These are phyloP conservation scores for Forficula auricularia DNA, from an alignment of 1,140 invertebrate species.

Conservation along the genomic window DNA sequence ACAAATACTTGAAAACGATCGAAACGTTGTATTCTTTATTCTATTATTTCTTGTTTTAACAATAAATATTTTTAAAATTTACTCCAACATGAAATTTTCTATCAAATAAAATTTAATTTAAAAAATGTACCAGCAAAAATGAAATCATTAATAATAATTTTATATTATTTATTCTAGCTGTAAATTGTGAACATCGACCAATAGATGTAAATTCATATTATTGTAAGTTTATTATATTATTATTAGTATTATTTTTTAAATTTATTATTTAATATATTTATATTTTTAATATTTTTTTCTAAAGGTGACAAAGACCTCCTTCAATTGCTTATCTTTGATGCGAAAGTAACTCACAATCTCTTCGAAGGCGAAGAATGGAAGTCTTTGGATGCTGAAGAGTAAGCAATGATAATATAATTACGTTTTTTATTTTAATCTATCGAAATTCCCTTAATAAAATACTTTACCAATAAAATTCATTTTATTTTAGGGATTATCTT, in stretches of 20 bases:
- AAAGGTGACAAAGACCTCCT: conserved; percentile 62
- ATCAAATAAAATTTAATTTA: neutral
- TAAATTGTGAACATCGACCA: conserved; percentile 41
- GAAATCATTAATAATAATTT: neutral
- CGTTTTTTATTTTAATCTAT: too few species aligned
- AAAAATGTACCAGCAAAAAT: neutral
- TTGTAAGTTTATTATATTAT: conserved; percentile 24
- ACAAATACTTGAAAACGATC: too few species aligned
- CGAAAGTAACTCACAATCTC: conserved; percentile 54
- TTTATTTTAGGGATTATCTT: conserved; percentile 23
- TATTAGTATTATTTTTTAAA: neutral
- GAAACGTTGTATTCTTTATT: too few species aligned
- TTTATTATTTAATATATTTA: too few species aligned
- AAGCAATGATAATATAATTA: too few species aligned
- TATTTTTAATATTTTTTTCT: conserved; percentile 9
- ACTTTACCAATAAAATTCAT: too few species aligned
- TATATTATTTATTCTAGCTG: conserved; percentile 22
- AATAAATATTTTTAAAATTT: neutral
- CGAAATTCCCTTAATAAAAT: too few species aligned
- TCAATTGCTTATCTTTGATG: conserved; percentile 71
- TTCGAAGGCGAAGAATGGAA: conserved; percentile 25
- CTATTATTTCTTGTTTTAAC: neutral
- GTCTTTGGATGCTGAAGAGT: too few species aligned
- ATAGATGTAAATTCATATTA: conserved; percentile 53
- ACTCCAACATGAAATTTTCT: too few species aligned